Base-by-base conservation (phyloP, 2,888 invertebrate genomes). In the Nematopogon swammerdamellus region DNA sequence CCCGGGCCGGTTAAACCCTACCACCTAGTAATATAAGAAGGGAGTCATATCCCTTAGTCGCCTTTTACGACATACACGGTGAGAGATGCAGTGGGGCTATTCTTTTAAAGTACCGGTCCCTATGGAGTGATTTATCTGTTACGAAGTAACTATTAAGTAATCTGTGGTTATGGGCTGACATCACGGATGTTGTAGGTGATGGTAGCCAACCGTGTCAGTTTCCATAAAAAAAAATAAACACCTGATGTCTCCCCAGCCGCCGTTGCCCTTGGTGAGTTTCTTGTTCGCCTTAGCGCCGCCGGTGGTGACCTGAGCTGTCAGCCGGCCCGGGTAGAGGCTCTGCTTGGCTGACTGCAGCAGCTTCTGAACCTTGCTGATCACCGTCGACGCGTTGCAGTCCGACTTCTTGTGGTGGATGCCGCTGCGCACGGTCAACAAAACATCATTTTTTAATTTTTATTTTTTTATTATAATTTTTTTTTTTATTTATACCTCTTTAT, bases 381-480 rank as follows among this genome's bases (percentile, higher is more conserved):
- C 91, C 44, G 89, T 86, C 19, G 91, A 91, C 3, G 92, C 89
- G 68, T 91, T 91, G 74, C 95, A 95, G 65, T 93, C 92, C 45
- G 88, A 88, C 65, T 95, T 92, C 79, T 95, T 96, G 68, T 97
- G 96, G 70, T 97, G 97, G 49, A 97, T 91, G 6, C 97, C 97
- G 72, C 97, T 97, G 80, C 14, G 73, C 81, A 59, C n/a, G n/a
- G n/a, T n/a, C n/a, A n/a, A n/a, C n/a, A n/a, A n/a, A n/a, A n/a
- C n/a, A n/a, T n/a, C n/a, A n/a, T n/a, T n/a, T n/a, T n/a, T n/a
- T 52, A 50, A 55, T 58, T 44, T 51, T 30, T 49, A 42, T 50
- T 45, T 45, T 30, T 30, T 14, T 30, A 45, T 49, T 44, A 18
- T 46, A 19, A 1, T 3, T 46, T 42, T 17, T 47, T 47, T 43